phyloP scores from a whole-genome alignment of 2,113 vertebrate species.

The Talpa occidentalis region DNA sequence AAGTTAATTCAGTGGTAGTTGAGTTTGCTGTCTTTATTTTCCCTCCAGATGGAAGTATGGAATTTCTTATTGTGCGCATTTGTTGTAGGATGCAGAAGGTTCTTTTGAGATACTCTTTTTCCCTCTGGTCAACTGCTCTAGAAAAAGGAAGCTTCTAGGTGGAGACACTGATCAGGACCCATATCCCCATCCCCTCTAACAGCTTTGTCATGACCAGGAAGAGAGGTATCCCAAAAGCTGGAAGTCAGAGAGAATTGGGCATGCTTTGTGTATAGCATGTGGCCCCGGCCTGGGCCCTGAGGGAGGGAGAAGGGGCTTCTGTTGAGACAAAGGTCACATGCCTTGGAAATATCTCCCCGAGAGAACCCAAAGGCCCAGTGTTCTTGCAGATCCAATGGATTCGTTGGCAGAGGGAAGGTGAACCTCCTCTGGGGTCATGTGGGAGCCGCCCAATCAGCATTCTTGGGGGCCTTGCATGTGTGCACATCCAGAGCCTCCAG shows the following conservation, averaged over 20 bases:
- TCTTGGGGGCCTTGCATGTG: slow-evolving; percentile 95
- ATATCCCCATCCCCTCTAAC: background rate
- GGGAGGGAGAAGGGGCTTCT: slow-evolving; percentile 22
- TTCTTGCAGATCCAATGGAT: slow-evolving; percentile 48
- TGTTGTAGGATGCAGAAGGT: slow-evolving; percentile 25
- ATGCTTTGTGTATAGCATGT: background rate
- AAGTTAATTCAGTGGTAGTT: slow-evolving; percentile 2
- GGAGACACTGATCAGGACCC: background rate
- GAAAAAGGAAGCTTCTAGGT: slow-evolving; percentile 11
- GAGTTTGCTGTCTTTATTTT: slow-evolving; percentile 5
- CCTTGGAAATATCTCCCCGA: slow-evolving; percentile 12
- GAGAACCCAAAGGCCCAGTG: background rate
- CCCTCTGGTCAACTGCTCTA: background rate
- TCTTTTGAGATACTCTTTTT: background rate
- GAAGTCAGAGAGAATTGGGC: background rate
- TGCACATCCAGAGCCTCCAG: slow-evolving; percentile 93
- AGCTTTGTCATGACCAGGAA: slow-evolving; percentile 22
- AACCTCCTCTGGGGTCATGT: slow-evolving; percentile 73
- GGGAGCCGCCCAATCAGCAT: slow-evolving; percentile 78
- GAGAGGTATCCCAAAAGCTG: background rate
- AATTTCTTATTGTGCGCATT: slow-evolving; percentile 11
- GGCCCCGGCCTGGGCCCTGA: background rate
- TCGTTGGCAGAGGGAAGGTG: slow-evolving; percentile 13
- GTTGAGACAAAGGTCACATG: slow-evolving; percentile 16
- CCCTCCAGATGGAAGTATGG: background rate